Percentiles rank a stretch among this genome's conserved stretches.
These are phyloP conservation scores for Chiloscyllium plagiosum DNA, from an alignment of 2,113 vertebrate genomes.

Conservation along the genomic window DNA sequence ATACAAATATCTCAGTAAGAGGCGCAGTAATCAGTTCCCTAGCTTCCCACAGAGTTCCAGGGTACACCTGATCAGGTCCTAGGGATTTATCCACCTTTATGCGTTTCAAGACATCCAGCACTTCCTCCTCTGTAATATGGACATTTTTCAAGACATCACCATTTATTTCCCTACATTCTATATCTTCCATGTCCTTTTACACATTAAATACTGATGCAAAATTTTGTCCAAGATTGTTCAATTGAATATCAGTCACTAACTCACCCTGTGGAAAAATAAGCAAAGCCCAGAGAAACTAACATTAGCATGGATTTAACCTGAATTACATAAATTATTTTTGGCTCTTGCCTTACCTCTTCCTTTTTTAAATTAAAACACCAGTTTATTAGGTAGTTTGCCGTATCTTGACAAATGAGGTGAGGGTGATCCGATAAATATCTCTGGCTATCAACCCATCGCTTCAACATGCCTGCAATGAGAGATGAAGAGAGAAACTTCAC, in stretches of 20 bases:
- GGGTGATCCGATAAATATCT: constrained; percentile 83
- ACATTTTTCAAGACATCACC: too few relatives aligned
- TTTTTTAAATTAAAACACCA: constrained; percentile 92
- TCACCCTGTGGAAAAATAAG: not conserved
- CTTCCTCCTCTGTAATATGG: too few relatives aligned
- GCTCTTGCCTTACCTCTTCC: constrained; percentile 67
- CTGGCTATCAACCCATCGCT: constrained; percentile 95
- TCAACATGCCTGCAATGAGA: constrained; percentile 76
- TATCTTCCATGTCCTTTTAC: too few relatives aligned
- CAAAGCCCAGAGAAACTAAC: not conserved
- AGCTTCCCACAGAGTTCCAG: too few relatives aligned
- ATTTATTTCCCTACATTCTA: too few relatives aligned
- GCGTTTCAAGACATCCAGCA: too few relatives aligned
- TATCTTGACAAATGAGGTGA: constrained; percentile 90
- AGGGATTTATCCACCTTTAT: too few relatives aligned
- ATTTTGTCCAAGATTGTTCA: not conserved
- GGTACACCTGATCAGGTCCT: too few relatives aligned
- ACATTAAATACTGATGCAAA: too few relatives aligned
- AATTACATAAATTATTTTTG: not conserved
- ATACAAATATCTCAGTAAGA: too few relatives aligned
- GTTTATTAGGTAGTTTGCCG: constrained; percentile 80
- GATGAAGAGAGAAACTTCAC: not conserved
- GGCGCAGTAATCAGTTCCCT: too few relatives aligned
- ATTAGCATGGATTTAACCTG: not conserved
- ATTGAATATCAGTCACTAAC: not conserved